Evolutionary conservation across 2,797 vertebrate species (phyloP), one percentile per base, ranked within the genome.

Genomic region (Cirrhinus mrigala): DNA sequence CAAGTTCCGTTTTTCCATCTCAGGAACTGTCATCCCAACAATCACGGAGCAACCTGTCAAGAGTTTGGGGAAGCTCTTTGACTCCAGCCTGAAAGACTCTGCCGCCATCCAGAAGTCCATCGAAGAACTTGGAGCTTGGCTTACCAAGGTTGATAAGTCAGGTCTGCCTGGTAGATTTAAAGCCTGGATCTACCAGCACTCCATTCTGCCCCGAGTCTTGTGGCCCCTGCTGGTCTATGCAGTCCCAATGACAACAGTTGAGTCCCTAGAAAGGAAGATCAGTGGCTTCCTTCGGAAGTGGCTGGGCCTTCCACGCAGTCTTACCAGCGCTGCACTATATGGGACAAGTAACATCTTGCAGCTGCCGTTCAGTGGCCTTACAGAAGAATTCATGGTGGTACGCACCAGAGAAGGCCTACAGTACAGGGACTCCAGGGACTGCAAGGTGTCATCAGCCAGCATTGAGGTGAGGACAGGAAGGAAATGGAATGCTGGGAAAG

Each of bases 381-480:
- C 37, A 1, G 33, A 80, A 46, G 33, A 44, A 64, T 62, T 80
- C 58, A 64, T 24, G 60, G 15, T 78, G 50, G 50, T 56, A 29
- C 15, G 1, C 46, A 54, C 50, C 74, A 77, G 74, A 77, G 48
- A 77, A 52, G 10, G 8, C 10, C 74, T 52, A 29, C 20, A 22
- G 16, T 60, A 78, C 54, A 78, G 12, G 37, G 54, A 46, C 33
- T 79, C 76, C 58, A 40, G 11, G 50, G 37, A 62, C 76, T 20
- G 20, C 11, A 79, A 79, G 56, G 76, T 79, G 58, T 24, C 37
- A 40, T 62, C n/a, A 81, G 62, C 40, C 7, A 1, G n/a, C 46
- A 11, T 66, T 58, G 78, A 79, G 56, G 58, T 81, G 24, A 81
- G 44, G 46, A 68, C 58, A 66, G 62, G 79, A 68, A 68, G 79